phyloP scores from a whole-genome alignment of 2,113 vertebrate species.

The Corvus hawaiiensis region DNA sequence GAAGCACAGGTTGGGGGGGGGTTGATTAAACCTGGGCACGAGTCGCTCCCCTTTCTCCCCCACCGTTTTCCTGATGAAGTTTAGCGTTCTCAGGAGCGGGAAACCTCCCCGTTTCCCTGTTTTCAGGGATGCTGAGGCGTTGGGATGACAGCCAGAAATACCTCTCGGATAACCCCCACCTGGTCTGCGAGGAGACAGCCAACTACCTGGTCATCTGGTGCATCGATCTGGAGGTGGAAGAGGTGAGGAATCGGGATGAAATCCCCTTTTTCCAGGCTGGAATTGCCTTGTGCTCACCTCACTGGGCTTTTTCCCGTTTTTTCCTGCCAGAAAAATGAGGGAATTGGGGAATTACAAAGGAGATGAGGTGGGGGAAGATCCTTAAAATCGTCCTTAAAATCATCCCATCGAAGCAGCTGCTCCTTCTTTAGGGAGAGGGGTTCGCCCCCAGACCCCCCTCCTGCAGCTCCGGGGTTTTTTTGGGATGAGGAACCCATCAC shows the following conservation, averaged over 20 bases:
- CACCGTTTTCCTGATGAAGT: fast-evolving
- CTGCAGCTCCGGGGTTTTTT: not conserved
- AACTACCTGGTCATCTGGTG: constrained; percentile 97
- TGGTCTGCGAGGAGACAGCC: constrained; percentile 93
- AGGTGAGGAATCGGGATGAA: constrained; percentile 63
- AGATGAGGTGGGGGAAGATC: too few species aligned
- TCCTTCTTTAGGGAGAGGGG: fast-evolving
- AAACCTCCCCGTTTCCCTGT: too few species aligned
- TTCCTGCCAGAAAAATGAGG: too few species aligned
- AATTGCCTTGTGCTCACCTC: fast-evolving
- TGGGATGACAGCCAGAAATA: constrained; percentile 97
- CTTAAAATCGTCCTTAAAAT: too few species aligned
- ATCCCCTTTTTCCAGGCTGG: not conserved
- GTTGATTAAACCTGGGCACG: not conserved
- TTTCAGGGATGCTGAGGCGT: constrained; percentile 87
- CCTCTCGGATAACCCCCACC: constrained; percentile 85
- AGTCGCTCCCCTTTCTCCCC: not conserved
- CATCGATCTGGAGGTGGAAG: constrained; percentile 93
- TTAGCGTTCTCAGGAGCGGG: not conserved
- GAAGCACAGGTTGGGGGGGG: not conserved
- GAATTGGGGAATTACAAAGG: not conserved
- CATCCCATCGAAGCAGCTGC: fast-evolving
- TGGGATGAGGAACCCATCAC: not conserved
- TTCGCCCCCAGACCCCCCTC: not conserved
- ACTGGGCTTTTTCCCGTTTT: fast-evolving